Evolutionary conservation across 2,888 invertebrate genomes (phyloP).

Genomic region (Amitus sp.): DNA sequence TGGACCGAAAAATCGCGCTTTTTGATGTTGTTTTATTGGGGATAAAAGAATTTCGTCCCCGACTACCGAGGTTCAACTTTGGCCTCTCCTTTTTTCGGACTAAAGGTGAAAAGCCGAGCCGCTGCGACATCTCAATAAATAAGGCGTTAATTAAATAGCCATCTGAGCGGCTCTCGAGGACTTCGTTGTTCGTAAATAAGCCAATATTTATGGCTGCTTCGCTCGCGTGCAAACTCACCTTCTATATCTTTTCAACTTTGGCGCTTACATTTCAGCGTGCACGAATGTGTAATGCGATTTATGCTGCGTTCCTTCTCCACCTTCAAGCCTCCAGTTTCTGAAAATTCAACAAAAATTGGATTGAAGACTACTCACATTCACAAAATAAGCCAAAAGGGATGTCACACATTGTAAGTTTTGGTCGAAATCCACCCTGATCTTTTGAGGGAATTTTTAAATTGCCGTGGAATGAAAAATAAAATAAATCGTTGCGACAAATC

Average conservation of each 20-base stretch:
- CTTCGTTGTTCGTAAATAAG: slow-evolving; percentile 58
- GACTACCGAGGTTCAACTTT: slow-evolving; percentile 32
- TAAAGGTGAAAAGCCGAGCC: slow-evolving; percentile 38
- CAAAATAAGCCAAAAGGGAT: too few relatives aligned
- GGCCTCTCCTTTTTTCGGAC: slow-evolving; percentile 19
- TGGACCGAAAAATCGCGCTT: too few relatives aligned
- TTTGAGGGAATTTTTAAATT: too few relatives aligned
- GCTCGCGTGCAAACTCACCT: too few relatives aligned
- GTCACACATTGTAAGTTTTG: too few relatives aligned
- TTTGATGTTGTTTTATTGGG: neutral
- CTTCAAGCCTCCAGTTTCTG: too few relatives aligned
- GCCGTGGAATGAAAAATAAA: neutral
- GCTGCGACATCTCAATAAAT: slow-evolving; percentile 62
- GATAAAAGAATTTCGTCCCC: neutral
- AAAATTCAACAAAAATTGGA: too few relatives aligned
- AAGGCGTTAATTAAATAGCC: slow-evolving; percentile 65
- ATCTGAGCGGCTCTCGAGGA: slow-evolving; percentile 47
- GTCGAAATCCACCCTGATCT: too few relatives aligned
- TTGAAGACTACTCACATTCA: too few relatives aligned
- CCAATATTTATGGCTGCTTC: slow-evolving; percentile 59
- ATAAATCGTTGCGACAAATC: slow-evolving; percentile 23
- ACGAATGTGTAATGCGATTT: too few relatives aligned
- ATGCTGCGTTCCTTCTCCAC: too few relatives aligned
- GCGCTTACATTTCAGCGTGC: slow-evolving; percentile 16
- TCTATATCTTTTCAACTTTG: slow-evolving; percentile 29